Percentiles rank a stretch among this genome's conserved stretches.
Evolutionary conservation across 2,797 vertebrate species (phyloP).

Genomic region (Characodon lateralis): DNA sequence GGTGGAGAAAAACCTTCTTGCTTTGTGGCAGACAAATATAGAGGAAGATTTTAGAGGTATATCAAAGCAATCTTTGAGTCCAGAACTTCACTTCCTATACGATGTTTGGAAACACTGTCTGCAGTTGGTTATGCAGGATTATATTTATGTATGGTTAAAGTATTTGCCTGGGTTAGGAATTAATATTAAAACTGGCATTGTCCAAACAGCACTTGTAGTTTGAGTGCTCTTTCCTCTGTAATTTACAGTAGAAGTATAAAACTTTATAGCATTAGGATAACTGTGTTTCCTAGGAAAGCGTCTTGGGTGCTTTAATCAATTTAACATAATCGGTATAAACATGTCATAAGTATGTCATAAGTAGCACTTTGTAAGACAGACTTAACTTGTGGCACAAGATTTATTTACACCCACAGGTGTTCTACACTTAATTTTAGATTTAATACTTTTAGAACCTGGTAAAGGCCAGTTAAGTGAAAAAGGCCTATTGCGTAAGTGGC

Average conservation of each 20-base stretch:
- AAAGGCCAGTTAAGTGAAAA: neutral
- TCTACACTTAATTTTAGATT: neutral
- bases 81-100: neutral
- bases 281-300: too few species aligned
- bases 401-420: neutral
- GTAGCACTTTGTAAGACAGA: neutral
- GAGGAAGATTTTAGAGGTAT: neutral
- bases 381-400: neutral
- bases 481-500: too few species aligned
- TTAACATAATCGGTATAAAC: too few species aligned
- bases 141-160: too few species aligned
- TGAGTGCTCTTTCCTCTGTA: too few species aligned
- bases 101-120: too few species aligned
- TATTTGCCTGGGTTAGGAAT: neutral
- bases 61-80: neutral
- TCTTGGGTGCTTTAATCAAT: too few species aligned
- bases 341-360: too few species aligned
- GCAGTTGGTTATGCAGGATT: too few species aligned
- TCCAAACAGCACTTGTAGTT: neutral
- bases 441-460: neutral
- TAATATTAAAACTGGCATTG: neutral
- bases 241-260: too few species aligned
- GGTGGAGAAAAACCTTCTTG: slow-evolving; percentile 30
- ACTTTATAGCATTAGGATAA: too few species aligned
- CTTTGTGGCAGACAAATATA: slow-evolving; percentile 30